These are phyloP conservation scores for Conger conger DNA, from an alignment of 2,113 vertebrate species.

Conservation along the genomic window DNA sequence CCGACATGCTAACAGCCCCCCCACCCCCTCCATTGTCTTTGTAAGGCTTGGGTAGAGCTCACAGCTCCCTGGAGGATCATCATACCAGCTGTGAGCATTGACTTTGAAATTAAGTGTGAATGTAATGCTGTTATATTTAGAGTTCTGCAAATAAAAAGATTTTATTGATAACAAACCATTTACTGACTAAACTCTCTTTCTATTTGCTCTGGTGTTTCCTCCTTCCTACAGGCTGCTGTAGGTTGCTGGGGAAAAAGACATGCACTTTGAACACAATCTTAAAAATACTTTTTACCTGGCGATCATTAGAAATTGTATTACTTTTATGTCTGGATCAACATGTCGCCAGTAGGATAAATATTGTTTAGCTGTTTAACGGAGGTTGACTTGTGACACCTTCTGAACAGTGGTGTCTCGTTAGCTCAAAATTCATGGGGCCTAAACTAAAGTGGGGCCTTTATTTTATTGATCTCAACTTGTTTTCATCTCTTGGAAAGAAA, in stretches of 20 bases:
- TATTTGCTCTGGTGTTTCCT: neutral
- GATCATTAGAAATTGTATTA: neutral
- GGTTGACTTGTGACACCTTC: neutral
- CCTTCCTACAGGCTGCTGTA: neutral
- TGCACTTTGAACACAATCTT: too few relatives aligned
- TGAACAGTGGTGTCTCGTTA: too few relatives aligned
- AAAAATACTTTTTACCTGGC: too few relatives aligned
- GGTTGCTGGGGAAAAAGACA: too few relatives aligned
- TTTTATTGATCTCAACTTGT: too few relatives aligned
- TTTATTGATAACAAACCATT: neutral
- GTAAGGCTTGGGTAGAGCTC: neutral
- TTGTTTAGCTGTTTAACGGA: neutral
- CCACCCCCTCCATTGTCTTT: neutral
- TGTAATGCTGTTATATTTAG: neutral
- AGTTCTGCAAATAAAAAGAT: neutral
- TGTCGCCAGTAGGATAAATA: neutral
- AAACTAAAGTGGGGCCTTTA: too few relatives aligned
- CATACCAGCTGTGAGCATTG: neutral
- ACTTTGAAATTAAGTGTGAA: neutral
- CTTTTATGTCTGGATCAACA: neutral
- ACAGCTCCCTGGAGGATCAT: neutral
- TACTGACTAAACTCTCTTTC: neutral
- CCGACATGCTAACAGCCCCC: neutral
- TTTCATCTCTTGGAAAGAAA: too few relatives aligned
- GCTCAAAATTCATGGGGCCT: too few relatives aligned